Percentiles rank a stretch among this genome's conserved stretches.
Evolutionary conservation across 2,888 invertebrate genomes (phyloP).

Genomic region (Gortyna flavago): DNA sequence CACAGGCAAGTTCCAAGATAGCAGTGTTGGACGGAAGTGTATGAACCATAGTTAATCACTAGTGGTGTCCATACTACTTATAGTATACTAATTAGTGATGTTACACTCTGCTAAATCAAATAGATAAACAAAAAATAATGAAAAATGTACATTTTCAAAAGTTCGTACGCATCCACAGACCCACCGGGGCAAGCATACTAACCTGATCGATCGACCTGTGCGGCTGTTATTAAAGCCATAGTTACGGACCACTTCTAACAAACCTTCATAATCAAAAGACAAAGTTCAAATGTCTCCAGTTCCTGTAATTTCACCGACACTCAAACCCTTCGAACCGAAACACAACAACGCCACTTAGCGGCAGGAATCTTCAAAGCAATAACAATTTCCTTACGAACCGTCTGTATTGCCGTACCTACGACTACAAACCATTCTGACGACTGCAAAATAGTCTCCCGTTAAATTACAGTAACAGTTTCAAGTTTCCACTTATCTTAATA

Average conservation of each 20-base stretch:
- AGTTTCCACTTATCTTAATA: conserved; percentile 36
- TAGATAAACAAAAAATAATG: background rate
- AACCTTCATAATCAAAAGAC: background rate
- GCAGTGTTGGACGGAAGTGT: too few relatives aligned
- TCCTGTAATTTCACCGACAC: background rate
- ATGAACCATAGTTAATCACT: too few relatives aligned
- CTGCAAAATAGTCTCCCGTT: conserved; percentile 25
- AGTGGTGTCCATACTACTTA: too few relatives aligned
- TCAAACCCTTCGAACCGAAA: background rate
- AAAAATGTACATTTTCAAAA: background rate
- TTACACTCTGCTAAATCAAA: too few relatives aligned
- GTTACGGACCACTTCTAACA: background rate
- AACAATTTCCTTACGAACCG: conserved; percentile 29
- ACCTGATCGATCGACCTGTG: background rate
- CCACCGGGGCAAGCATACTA: background rate
- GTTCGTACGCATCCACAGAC: background rate
- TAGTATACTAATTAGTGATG: too few relatives aligned
- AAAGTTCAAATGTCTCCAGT: background rate
- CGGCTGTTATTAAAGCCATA: background rate
- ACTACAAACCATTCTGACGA: background rate
- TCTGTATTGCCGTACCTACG: background rate
- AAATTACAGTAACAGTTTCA: conserved; percentile 30
- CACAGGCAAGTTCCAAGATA: too few relatives aligned
- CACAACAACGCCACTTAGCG: conserved; percentile 15
- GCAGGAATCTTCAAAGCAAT: conserved; percentile 30